Evolutionary conservation across 2,797 vertebrate genomes (phyloP).

Genomic region (Sebastes variabilis): DNA sequence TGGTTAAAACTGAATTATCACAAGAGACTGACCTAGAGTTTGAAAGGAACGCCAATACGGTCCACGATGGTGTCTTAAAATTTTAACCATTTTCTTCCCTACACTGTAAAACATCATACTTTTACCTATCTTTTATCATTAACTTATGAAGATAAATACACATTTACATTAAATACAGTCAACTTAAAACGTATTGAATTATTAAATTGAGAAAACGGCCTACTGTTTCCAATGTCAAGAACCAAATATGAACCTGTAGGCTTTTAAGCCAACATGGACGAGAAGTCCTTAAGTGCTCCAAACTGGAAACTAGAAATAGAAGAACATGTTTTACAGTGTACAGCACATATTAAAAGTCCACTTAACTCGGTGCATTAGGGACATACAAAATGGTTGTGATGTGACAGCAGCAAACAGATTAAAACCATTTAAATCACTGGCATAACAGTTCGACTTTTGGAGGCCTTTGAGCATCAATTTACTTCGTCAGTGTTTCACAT

Average conservation of each 20-base stretch:
- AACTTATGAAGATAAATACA: not conserved
- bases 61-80: not conserved
- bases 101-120: not conserved
- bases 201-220: not conserved
- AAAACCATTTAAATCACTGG: not conserved
- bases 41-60: not conserved
- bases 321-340: not conserved
- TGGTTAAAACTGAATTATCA: conserved; percentile 12
- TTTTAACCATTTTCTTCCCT: not conserved
- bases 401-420: not conserved
- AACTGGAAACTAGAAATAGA: not conserved
- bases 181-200: not conserved
- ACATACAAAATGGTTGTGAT: not conserved
- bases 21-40: not conserved
- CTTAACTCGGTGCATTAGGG: not conserved
- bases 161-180: not conserved
- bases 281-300: not conserved
- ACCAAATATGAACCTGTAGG: not conserved
- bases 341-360: not conserved
- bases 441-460: not conserved
- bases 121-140: not conserved
- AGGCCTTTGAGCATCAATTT: conserved; percentile 13
- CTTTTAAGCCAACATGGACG: not conserved
- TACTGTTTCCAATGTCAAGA: not conserved
- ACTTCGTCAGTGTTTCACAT: not conserved